Percentiles rank a stretch among this genome's conserved stretches.
phyloP scores from a whole-genome alignment of 2,888 invertebrate species.

The Operophtera brumata region DNA sequence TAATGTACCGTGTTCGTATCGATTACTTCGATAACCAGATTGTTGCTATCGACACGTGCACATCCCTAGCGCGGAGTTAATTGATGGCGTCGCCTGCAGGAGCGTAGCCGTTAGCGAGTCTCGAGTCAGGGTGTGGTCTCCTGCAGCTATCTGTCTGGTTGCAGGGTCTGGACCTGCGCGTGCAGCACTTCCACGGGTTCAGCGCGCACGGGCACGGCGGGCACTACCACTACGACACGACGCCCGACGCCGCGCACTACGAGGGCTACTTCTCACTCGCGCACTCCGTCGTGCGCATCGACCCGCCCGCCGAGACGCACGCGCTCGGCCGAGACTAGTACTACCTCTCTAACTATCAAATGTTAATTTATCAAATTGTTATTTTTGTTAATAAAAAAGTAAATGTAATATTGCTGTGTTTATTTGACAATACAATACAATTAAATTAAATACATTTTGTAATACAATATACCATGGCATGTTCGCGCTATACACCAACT shows the following conservation, averaged over 20 bases:
- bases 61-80: too few relatives aligned
- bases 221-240: conserved; percentile 98
- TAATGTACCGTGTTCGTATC: too few relatives aligned
- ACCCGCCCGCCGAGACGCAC: conserved; percentile 85
- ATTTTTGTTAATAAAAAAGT: conserved; percentile 13
- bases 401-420: conserved; percentile 10
- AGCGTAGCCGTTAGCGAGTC: too few relatives aligned
- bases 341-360: not conserved
- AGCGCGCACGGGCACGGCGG: conserved; percentile 92
- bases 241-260: conserved; percentile 93
- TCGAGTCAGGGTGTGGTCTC: not conserved
- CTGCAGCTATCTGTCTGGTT: not conserved
- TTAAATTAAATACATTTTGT: not conserved
- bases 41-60: too few relatives aligned
- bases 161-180: conserved; percentile 92
- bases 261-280: conserved; percentile 93
- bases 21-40: too few relatives aligned
- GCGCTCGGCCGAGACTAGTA: conserved; percentile 87
- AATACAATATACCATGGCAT: conserved; percentile 1
- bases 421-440: conserved; percentile 9
- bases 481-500: not conserved
- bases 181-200: conserved; percentile 98
- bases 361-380: not conserved
- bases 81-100: too few relatives aligned
- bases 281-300: conserved; percentile 86